Percentiles rank a stretch among this genome's conserved stretches.
These are phyloP conservation scores for Trichogramma pretiosum DNA, from an alignment of 1,140 invertebrate species.

Conservation along the genomic window DNA sequence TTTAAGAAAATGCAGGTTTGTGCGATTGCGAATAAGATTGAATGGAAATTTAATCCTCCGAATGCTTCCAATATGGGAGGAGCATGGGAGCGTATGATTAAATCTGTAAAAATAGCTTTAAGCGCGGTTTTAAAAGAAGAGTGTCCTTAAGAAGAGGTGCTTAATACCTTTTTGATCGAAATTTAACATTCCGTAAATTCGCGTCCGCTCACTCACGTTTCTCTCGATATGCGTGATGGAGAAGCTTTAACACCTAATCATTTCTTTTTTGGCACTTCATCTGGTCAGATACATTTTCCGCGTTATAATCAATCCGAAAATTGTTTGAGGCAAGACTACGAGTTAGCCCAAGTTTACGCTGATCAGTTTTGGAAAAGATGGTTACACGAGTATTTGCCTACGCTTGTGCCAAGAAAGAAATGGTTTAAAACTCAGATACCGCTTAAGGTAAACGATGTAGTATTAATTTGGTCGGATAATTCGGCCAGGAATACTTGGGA, in stretches of 20 bases:
- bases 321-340: neutral
- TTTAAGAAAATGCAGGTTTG: no score
- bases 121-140: neutral
- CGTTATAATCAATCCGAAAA: neutral
- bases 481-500: no score
- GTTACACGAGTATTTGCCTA: constrained; percentile 12
- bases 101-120: constrained; percentile 20
- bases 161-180: neutral
- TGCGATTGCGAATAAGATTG: no score
- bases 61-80: constrained; percentile 27
- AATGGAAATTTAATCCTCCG: constrained; percentile 28
- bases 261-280: constrained; percentile 25
- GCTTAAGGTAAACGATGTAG: no score
- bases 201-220: neutral
- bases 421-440: no score
- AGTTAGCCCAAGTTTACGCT: neutral
- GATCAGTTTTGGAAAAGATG: constrained; percentile 6
- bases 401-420: constrained; percentile 7
- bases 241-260: constrained; percentile 27
- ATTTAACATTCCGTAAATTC: constrained; percentile 6
- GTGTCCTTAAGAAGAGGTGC: neutral
- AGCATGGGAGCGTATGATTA: constrained; percentile 25
- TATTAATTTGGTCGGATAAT: no score
- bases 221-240: neutral
- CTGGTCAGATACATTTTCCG: neutral